Evolutionary conservation across 2,888 invertebrate genomes (phyloP).

Genomic region (Sphaerophoria taeniata): DNA sequence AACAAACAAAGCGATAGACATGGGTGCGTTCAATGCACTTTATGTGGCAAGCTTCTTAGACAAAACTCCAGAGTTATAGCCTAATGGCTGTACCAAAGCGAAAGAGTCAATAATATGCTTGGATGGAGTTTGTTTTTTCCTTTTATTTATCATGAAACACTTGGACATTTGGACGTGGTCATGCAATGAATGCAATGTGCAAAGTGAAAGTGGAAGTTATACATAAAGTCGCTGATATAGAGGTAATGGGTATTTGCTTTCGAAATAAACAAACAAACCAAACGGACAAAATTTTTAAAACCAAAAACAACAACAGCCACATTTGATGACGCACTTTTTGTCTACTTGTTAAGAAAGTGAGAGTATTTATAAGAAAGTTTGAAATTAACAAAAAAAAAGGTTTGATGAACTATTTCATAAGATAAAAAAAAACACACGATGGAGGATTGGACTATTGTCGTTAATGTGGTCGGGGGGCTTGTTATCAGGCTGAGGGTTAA

Average conservation of each 20-base stretch:
- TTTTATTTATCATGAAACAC: slow-evolving; percentile 28
- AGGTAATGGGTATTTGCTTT: slow-evolving; percentile 56
- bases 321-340: slow-evolving; percentile 56
- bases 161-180: slow-evolving; percentile 62
- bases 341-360: slow-evolving; percentile 30
- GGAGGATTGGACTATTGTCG: neutral
- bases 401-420: neutral
- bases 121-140: slow-evolving; percentile 7
- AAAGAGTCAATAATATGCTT: slow-evolving; percentile 28
- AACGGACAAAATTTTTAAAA: neutral
- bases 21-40: slow-evolving; percentile 68
- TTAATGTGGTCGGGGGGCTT: too few relatives aligned
- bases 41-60: slow-evolving; percentile 32
- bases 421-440: neutral
- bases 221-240: slow-evolving; percentile 29
- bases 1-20: slow-evolving; percentile 42
- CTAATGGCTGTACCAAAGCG: slow-evolving; percentile 25
- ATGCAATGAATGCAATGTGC: slow-evolving; percentile 42
- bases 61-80: slow-evolving; percentile 31
- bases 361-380: slow-evolving; percentile 16
- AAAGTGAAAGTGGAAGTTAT: slow-evolving; percentile 65
- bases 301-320: neutral
- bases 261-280: slow-evolving; percentile 42
- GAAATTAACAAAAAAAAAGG: neutral
- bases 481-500: too few relatives aligned